Evolutionary conservation across 2,113 vertebrate species (phyloP).

Genomic region (Talpa occidentalis): DNA sequence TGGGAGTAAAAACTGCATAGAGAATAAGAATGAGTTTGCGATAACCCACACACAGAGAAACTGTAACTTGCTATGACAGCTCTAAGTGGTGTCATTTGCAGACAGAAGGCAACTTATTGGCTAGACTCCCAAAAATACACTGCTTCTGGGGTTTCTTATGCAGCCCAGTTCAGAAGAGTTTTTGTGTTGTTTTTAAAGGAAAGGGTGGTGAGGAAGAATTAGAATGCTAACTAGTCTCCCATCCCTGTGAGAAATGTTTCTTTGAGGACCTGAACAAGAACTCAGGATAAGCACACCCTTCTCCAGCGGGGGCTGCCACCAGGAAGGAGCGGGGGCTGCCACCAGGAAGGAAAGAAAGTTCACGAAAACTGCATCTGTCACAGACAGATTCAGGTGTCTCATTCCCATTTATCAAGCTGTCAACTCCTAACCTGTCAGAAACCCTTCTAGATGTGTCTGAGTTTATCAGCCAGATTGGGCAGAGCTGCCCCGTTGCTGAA

Average conservation of each 20-base stretch:
- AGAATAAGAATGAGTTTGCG: neutral
- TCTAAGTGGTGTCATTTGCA: neutral
- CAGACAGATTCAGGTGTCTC: conserved; percentile 69
- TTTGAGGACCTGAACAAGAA: neutral
- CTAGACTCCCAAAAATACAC: neutral
- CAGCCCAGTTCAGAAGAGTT: neutral
- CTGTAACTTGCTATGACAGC: neutral
- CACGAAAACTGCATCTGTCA: conserved; percentile 81
- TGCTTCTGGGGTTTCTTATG: neutral
- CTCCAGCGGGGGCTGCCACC: neutral
- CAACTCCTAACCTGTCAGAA: conserved; percentile 72
- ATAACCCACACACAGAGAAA: neutral
- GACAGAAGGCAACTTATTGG: neutral
- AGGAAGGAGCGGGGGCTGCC: neutral
- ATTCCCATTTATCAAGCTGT: conserved; percentile 80
- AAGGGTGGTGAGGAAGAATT: neutral
- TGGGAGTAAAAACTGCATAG: neutral
- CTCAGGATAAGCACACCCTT: conserved; percentile 14
- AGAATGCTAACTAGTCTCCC: neutral
- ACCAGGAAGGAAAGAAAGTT: neutral
- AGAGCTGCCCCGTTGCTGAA: neutral
- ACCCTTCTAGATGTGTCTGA: conserved; percentile 59
- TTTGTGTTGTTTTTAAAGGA: neutral
- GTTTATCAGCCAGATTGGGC: conserved; percentile 52
- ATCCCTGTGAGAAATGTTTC: neutral